phyloP scores from a whole-genome alignment of 64 coral and sea anemone genomes.

The Actinia equina region DNA sequence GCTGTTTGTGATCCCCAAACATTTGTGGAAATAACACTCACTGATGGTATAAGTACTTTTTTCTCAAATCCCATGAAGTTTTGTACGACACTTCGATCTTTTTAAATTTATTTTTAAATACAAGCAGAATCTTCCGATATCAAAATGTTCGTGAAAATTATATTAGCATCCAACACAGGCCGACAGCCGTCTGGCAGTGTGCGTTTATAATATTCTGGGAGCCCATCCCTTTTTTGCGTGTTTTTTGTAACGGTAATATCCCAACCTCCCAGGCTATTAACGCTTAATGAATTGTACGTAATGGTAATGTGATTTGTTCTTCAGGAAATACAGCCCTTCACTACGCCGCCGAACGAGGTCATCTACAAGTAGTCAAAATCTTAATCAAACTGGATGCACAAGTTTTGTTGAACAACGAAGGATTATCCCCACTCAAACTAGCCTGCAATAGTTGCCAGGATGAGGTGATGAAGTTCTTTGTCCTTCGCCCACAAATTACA shows the following conservation, averaged over 20 bases:
- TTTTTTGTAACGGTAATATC: no score
- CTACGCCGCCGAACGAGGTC: conserved; percentile 47
- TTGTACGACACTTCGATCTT: not conserved
- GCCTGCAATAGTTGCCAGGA: conserved; percentile 57
- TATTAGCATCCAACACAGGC: no score
- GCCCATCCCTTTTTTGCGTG: no score
- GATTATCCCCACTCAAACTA: conserved; percentile 59
- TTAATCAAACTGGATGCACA: conserved; percentile 24
- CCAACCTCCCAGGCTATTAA: no score
- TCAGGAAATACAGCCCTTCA: conserved; percentile 64
- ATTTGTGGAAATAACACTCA: not conserved
- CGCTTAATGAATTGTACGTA: no score
- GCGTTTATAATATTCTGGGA: no score
- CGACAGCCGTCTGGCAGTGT: no score
- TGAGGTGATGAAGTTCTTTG: conserved; percentile 56
- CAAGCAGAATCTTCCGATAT: no score
- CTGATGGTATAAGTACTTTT: not conserved
- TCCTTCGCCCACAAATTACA: conserved; percentile 29
- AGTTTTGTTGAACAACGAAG: conserved; percentile 42
- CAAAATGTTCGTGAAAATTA: no score
- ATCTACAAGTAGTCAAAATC: conserved; percentile 38
- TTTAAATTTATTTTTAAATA: no score
- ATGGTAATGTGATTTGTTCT: not conserved
- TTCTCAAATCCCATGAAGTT: not conserved
- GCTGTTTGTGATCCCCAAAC: not conserved